phyloP scores from a whole-genome alignment of 2,888 invertebrate species.

The Tetropium fuscum region DNA sequence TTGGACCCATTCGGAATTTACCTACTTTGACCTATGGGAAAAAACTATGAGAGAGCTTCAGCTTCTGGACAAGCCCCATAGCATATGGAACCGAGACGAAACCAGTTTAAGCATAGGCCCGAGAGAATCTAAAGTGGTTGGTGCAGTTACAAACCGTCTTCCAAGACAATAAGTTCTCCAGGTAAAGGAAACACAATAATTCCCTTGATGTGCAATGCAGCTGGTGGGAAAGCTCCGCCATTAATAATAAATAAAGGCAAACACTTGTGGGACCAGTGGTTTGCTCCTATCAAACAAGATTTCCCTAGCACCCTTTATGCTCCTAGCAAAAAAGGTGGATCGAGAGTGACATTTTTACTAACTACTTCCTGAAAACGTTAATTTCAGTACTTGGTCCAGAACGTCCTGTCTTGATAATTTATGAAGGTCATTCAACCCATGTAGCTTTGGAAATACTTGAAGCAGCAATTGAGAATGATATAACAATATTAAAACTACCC shows the following conservation, averaged over 20 bases:
- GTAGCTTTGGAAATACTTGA: slow-evolving; percentile 5
- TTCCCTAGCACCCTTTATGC: slow-evolving; percentile 48
- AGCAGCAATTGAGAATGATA: slow-evolving; percentile 5
- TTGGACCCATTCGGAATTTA: slow-evolving; percentile 70
- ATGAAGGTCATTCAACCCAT: slow-evolving; percentile 9
- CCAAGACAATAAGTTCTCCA: slow-evolving; percentile 40
- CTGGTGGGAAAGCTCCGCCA: slow-evolving; percentile 54
- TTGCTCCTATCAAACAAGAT: slow-evolving; percentile 19
- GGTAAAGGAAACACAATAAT: slow-evolving; percentile 55
- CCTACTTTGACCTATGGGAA: slow-evolving; percentile 7
- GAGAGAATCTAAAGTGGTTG: slow-evolving; percentile 15
- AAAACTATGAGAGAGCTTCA: slow-evolving; percentile 15
- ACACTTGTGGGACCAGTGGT: slow-evolving; percentile 10
- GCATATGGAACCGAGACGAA: slow-evolving; percentile 11
- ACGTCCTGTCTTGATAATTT: slow-evolving; percentile 36
- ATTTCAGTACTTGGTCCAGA: slow-evolving; percentile 24
- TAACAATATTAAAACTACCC: slow-evolving; percentile 6
- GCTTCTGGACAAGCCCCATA: not conserved
- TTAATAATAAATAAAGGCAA: slow-evolving; percentile 52
- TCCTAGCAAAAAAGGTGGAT: slow-evolving; percentile 51
- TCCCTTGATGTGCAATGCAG: slow-evolving; percentile 44
- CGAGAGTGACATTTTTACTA: slow-evolving; percentile 37
- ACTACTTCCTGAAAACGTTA: slow-evolving; percentile 41
- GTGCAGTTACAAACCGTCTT: slow-evolving; percentile 7
- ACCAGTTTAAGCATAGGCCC: slow-evolving; percentile 19